Evolutionary conservation across 2,113 vertebrate species (phyloP).

Genomic region (Phylloscopus whistleri): DNA sequence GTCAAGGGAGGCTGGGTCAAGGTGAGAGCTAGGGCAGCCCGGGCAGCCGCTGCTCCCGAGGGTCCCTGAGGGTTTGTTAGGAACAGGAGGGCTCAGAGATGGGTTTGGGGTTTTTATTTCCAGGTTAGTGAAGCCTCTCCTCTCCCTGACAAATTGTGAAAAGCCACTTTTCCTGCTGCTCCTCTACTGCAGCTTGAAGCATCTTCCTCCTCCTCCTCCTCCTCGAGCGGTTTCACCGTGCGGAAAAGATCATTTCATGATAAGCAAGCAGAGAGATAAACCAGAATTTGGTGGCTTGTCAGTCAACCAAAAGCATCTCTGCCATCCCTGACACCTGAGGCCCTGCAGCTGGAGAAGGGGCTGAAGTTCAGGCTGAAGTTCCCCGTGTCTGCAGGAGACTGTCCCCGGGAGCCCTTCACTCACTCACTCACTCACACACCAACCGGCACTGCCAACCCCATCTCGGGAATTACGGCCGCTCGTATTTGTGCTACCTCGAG

Average conservation of each 20-base stretch:
- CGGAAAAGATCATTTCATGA: neutral
- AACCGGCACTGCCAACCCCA: neutral
- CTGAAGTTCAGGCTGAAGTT: neutral
- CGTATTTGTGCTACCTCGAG: neutral
- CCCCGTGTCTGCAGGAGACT: neutral
- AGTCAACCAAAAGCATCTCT: neutral
- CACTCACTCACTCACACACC: neutral
- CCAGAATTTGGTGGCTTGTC: neutral
- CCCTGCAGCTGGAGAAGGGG: neutral
- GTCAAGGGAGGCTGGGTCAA: neutral
- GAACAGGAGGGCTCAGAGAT: neutral
- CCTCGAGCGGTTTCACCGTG: rapidly evolving
- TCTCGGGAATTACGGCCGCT: neutral
- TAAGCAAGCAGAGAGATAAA: neutral
- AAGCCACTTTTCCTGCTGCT: neutral
- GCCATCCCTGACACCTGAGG: neutral
- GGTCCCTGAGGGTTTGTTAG: neutral
- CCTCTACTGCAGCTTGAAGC: neutral
- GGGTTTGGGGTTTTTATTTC: neutral
- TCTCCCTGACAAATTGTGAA: neutral
- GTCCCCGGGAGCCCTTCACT: neutral
- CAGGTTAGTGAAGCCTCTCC: neutral
- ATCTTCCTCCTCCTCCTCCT: neutral
- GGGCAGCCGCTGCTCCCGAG: neutral
- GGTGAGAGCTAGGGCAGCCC: neutral